Evolutionary conservation across 2,113 vertebrate species (phyloP), one percentile per base, ranked within the genome.

Genomic region (Chloebia gouldiae): DNA sequence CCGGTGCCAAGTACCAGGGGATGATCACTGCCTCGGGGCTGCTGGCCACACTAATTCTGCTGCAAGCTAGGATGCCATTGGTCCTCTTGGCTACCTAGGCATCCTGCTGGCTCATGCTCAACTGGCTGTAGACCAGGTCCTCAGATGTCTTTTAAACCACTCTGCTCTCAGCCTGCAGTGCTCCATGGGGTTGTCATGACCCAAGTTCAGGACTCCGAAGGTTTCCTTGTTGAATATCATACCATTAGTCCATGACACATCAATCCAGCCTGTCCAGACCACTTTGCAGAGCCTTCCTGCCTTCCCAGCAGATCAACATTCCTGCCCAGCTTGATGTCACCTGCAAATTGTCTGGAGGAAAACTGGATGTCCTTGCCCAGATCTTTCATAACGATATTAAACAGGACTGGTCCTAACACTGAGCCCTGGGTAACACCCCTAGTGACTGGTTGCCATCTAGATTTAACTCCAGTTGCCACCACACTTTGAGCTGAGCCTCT

Each of bases 141-240:
- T 40, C 33, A n/a, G 11, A 4, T 1, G 0, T 15, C 22, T 40
- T 66, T 75, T 37, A 35, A 59, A 6, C 15, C 7, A 17, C 20
- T n/a, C 61, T 68, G 8, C 5, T 20, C 25, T 4, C 20, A 39
- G 64, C 19, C 56, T 47, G 8, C 30, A 47, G n/a, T 14, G 12
- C 12, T 61, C 12, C 19, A 16, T 28, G 44, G 27, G 33, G 33
- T 39, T 16, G 19, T 24, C 47, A 23, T 39, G 73, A 78, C n/a
- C 22, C 12, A 28, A 39, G 47, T 0, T 2, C 15, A 39, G 22
- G 15, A 23, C 6, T 4, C 0, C 0, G 39, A 51, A n/a, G 0
- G 3, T 60, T 69, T 33, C 8, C 9, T 47, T 54, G 12, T 40
- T 70, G 23, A 61, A 20, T n/a, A 7, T 47, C 47, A 20, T 19